Conservation (phyloP, 2,797 vertebrate species). For the Poecilia velifera region DNA sequence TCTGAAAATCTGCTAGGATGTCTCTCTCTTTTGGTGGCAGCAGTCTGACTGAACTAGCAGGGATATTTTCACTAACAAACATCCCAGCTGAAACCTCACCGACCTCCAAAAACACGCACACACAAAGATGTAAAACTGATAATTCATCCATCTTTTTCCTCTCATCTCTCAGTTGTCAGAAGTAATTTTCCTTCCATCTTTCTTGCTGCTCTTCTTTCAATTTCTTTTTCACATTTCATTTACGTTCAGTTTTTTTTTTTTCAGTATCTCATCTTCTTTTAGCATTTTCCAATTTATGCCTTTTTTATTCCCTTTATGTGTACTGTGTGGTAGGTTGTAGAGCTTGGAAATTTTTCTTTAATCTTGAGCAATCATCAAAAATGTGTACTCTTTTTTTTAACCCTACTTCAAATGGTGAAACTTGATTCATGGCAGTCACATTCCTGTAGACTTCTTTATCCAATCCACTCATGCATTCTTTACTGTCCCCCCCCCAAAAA, state of each 20-base stretch:
- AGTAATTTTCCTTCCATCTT: constrained; percentile 69
- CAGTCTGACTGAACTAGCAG: constrained; percentile 22
- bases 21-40: constrained; percentile 12
- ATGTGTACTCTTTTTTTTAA: constrained; percentile 15
- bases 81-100: constrained; percentile 6
- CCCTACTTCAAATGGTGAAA: constrained; percentile 26
- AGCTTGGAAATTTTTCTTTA: constrained; percentile 27
- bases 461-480: constrained; percentile 31
- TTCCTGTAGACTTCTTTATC: constrained; percentile 41
- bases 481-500: constrained; percentile 5
- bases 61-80: constrained; percentile 26
- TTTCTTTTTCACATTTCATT: constrained; percentile 45
- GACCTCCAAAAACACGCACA: constrained; percentile 5
- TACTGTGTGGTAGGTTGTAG: constrained; percentile 15
- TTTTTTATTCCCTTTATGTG: constrained; percentile 17
- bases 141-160: constrained; percentile 50
- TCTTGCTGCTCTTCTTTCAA: constrained; percentile 43
- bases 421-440: constrained; percentile 44
- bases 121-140: constrained; percentile 46
- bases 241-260: constrained; percentile 29
- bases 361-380: constrained; percentile 46
- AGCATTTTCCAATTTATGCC: constrained; percentile 47
- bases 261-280: constrained; percentile 48
- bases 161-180: constrained; percentile 63
- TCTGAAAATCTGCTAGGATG: constrained; percentile 16